Conservation (phyloP, 2,888 invertebrate genomes). For the Tillus elongatus region DNA sequence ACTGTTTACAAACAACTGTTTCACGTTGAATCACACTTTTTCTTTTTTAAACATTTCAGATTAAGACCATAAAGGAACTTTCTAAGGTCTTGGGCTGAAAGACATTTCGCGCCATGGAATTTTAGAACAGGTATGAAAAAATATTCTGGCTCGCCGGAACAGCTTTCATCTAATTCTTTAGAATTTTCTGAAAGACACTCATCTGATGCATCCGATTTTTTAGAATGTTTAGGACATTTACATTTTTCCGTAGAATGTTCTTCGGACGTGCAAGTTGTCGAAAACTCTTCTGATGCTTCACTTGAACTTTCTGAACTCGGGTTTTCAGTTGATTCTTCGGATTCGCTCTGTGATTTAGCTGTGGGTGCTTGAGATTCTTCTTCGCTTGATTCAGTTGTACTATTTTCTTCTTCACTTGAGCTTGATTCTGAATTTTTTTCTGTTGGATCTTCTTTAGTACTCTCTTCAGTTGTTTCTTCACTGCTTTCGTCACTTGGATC, state of each 20-base stretch:
- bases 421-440: too few relatives aligned
- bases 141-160: conserved; percentile 13
- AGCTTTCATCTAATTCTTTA: not conserved
- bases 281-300: conserved; percentile 4
- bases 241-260: not conserved
- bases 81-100: conserved; percentile 20
- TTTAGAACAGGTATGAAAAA: conserved; percentile 25
- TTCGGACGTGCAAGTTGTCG: not conserved
- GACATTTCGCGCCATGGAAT: conserved; percentile 18
- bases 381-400: not conserved
- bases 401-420: conserved; percentile 2
- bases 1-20: too few relatives aligned
- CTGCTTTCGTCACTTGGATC: not conserved
- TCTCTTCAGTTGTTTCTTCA: conserved; percentile 2
- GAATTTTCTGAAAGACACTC: too few relatives aligned
- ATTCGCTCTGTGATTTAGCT: conserved; percentile 6
- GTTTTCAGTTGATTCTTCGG: not conserved
- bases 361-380: conserved; percentile 6
- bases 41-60: not conserved
- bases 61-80: conserved; percentile 17
- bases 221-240: conserved; percentile 5
- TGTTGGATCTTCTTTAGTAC: too few relatives aligned
- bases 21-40: too few relatives aligned
- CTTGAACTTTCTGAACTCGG: conserved; percentile 3
- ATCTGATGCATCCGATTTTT: not conserved